phyloP scores from a whole-genome alignment of 2,888 invertebrate genomes.

The Teleiodes luculella region DNA sequence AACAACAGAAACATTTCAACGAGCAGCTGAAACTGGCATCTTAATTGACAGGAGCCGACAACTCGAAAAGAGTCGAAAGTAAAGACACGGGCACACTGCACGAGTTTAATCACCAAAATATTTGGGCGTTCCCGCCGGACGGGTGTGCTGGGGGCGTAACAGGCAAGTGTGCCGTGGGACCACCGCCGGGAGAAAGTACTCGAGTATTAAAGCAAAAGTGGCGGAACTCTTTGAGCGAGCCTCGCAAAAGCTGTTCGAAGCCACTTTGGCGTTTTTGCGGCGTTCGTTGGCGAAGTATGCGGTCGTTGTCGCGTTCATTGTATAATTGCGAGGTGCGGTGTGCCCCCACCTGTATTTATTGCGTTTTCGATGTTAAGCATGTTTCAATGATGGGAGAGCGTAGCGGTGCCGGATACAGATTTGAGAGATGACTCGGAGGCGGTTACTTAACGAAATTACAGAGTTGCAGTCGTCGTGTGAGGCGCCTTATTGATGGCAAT shows the following conservation, averaged over 20 bases:
- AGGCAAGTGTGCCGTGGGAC: conserved; percentile 69
- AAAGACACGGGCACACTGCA: conserved; percentile 50
- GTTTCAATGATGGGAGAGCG: background rate
- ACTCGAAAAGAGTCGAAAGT: conserved; percentile 63
- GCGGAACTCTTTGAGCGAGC: conserved; percentile 54
- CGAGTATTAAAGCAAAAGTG: conserved; percentile 37
- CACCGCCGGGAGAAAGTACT: conserved; percentile 64
- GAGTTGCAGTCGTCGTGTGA: background rate
- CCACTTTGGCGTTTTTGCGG: conserved; percentile 53
- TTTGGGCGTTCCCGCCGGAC: conserved; percentile 71
- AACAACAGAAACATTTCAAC: conserved; percentile 28
- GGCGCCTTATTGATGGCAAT: conserved; percentile 8
- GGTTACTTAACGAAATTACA: conserved; percentile 10
- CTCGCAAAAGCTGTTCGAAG: conserved; percentile 30
- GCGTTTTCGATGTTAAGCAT: conserved; percentile 18
- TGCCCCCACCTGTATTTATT: conserved; percentile 32
- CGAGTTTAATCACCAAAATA: conserved; percentile 63
- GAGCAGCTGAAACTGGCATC: conserved; percentile 20
- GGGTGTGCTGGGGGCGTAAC: conserved; percentile 41
- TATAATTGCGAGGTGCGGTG: conserved; percentile 57
- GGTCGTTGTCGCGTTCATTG: conserved; percentile 36
- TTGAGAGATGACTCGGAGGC: background rate
- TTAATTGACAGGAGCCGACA: conserved; percentile 59
- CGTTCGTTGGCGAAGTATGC: conserved; percentile 54
- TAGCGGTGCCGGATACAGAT: background rate